Conservation (phyloP, 1,140 invertebrate species). For the Gonioctena quinquepunctata region DNA sequence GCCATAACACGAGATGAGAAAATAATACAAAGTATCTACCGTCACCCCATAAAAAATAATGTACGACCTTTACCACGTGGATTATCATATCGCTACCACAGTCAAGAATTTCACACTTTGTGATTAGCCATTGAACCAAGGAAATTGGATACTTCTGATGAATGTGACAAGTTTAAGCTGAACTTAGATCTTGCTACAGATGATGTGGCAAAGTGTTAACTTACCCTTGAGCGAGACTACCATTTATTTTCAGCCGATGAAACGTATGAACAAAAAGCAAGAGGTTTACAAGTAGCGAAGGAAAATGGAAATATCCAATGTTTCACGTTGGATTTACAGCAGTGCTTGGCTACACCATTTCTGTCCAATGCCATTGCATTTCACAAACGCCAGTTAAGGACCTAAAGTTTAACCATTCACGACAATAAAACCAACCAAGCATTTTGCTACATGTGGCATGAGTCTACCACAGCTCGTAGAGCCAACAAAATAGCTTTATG, state of each 20-base stretch:
- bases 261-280: neutral
- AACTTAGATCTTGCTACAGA: neutral
- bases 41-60: neutral
- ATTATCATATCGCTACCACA: neutral
- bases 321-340: neutral
- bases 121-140: conserved; percentile 2
- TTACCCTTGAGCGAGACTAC: neutral
- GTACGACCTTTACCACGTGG: neutral
- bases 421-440: neutral
- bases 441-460: neutral
- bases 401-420: neutral
- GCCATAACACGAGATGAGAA: neutral
- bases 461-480: neutral
- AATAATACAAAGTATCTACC: neutral
- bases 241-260: neutral
- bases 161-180: neutral
- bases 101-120: neutral
- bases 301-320: neutral
- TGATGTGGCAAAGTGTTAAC: neutral
- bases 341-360: neutral
- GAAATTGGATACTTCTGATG: conserved; percentile 3
- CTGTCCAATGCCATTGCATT: neutral
- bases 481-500: conserved; percentile 17
- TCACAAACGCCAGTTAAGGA: neutral
- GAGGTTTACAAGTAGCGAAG: neutral